Conservation (phyloP, 1,140 invertebrate species). For the Drosophila persimilis region DNA sequence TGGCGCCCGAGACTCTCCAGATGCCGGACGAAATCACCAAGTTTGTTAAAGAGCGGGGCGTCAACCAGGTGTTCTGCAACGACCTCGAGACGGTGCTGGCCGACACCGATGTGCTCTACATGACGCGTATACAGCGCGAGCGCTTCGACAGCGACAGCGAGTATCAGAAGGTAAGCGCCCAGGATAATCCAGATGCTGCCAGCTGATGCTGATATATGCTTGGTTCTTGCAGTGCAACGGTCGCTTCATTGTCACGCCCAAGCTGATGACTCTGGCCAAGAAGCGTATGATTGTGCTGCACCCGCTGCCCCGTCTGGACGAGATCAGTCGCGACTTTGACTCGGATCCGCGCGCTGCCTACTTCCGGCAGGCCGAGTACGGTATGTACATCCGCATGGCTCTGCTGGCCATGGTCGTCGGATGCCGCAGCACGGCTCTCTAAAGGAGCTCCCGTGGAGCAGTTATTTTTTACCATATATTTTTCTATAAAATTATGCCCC, state of each 20-base stretch:
- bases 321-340: conserved; percentile 97
- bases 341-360: conserved; percentile 98
- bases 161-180: conserved; percentile 87
- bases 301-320: conserved; percentile 96
- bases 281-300: conserved; percentile 98
- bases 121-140: conserved; percentile 98
- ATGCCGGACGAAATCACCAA: conserved; percentile 95
- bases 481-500: neutral
- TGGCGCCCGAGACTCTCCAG: conserved; percentile 92
- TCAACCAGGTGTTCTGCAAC: conserved; percentile 89
- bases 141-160: conserved; percentile 93
- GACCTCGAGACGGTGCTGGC: conserved; percentile 92
- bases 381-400: conserved; percentile 99
- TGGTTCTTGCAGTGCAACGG: conserved; percentile 87
- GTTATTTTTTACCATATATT: neutral
- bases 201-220: neutral
- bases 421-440: conserved; percentile 55
- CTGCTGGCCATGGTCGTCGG: conserved; percentile 95
- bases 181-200: neutral
- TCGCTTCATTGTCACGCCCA: conserved; percentile 94
- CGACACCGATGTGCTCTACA: conserved; percentile 98
- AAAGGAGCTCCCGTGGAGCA: neutral
- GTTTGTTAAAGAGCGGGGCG: conserved; percentile 90
- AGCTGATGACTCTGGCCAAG: conserved; percentile 97
- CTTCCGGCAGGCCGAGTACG: conserved; percentile 98